Evolutionary conservation across 2,888 invertebrate genomes (phyloP), one percentile per base, ranked within the genome.

Genomic region (Acanthoscelides obtectus): DNA sequence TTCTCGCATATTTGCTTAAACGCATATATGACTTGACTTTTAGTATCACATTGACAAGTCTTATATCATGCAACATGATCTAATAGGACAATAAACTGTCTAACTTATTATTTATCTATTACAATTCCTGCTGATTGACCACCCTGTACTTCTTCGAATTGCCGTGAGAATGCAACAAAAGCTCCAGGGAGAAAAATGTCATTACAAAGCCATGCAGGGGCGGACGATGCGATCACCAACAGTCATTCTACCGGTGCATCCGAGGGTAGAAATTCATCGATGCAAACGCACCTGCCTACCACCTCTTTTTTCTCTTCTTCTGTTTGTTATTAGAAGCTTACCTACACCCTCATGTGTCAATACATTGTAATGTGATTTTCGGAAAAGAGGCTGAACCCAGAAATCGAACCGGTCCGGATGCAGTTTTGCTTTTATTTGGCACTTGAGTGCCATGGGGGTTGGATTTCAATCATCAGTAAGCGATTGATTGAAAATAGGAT

Each of bases 331-430:
- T 45, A 45, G 45, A 70, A 69, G 71, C 70, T 73, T 75, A 71
- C 74, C 76, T 75, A 76, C 78, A 76, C 78, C 75, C 76, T 76
- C 73, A 74, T 73, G 73, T 75, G 78, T 78, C 79, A 77, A 79
- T 77, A 79, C 78, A 78, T 75, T 76, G 76, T 76, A 79, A 78
- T 77, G 74, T 77, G 78, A 78, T 78, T 78, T 78, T 74, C 45
- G 45, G 45, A 45, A 45, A 45, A 45, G 45, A 8, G 45, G 45
- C 17, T 45, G 45, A 12, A 45, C 45, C 45, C 45, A 45, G 45
- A 45, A 45, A 45, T 45, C 45, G 45, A 45, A 25, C 25, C 25
- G 6, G 3, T 1, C 45, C 45, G 45, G 45, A 45, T 45, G 45
- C 45, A 45, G 45, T 45, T 45, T 45, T 17, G 45, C 45, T 45